Conservation (phyloP, 2,888 invertebrate species). For the Andrena camellia region DNA sequence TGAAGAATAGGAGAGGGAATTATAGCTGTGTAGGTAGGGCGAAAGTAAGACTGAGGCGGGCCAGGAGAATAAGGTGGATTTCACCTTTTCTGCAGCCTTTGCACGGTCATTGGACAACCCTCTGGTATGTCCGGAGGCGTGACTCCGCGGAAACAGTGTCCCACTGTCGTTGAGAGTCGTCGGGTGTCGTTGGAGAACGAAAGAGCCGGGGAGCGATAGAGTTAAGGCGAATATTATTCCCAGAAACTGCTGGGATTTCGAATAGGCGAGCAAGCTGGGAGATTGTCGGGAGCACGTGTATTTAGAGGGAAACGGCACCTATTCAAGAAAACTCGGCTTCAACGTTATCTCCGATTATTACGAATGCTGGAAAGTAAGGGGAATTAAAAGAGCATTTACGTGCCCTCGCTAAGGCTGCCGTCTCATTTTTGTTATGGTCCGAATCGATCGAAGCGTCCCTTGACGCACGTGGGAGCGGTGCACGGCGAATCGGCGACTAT, state of each 20-base stretch:
- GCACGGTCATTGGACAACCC: constrained; percentile 62
- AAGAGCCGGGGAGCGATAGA: constrained; percentile 12
- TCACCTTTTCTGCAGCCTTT: constrained; percentile 61
- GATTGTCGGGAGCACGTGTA: not conserved
- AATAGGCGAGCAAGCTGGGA: not conserved
- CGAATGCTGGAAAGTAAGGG: no score
- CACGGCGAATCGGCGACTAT: constrained; percentile 15
- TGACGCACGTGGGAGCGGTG: no score
- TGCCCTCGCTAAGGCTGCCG: not conserved
- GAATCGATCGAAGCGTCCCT: no score
- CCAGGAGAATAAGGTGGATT: constrained; percentile 17
- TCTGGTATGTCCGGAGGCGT: constrained; percentile 54
- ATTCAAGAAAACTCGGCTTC: not conserved
- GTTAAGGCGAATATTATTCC: not conserved
- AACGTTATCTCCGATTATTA: no score
- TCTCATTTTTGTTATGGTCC: no score
- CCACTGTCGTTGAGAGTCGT: constrained; percentile 38
- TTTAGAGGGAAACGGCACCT: not conserved
- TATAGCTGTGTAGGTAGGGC: not conserved
- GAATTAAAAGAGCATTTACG: no score
- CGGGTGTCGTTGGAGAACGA: constrained; percentile 25
- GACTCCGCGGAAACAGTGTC: constrained; percentile 20
- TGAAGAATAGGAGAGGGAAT: constrained; percentile 8
- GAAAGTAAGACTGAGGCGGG: constrained; percentile 21
- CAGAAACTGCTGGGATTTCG: constrained; percentile 2